These are phyloP conservation scores for Pangasianodon gigas DNA, from an alignment of 2,113 vertebrate genomes.

Conservation along the genomic window DNA sequence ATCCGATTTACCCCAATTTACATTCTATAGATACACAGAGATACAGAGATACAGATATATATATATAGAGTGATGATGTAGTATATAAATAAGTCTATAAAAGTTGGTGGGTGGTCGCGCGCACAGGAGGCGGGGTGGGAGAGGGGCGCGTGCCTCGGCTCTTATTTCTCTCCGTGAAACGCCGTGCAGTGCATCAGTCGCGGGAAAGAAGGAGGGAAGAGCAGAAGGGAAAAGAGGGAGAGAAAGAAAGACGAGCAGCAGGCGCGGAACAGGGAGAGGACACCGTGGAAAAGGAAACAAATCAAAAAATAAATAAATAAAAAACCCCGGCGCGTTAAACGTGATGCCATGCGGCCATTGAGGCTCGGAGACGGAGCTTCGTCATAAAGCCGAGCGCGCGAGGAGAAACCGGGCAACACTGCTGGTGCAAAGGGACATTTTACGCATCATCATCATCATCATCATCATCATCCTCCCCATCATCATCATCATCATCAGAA, in stretches of 20 bases:
- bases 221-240: background rate
- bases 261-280: background rate
- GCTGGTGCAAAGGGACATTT: background rate
- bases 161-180: constrained; percentile 37
- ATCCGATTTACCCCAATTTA: background rate
- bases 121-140: background rate
- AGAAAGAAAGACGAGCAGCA: background rate
- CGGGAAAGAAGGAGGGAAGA: constrained; percentile 6
- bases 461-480: background rate
- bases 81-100: constrained; percentile 11
- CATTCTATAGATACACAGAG: background rate
- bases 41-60: too few relatives aligned
- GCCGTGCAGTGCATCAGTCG: constrained; percentile 37
- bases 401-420: background rate
- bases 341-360: background rate
- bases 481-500: background rate
- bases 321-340: background rate
- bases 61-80: background rate
- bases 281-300: background rate
- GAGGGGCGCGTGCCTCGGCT: constrained; percentile 50
- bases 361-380: constrained; percentile 1
- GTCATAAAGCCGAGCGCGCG: background rate
- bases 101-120: constrained; percentile 33
- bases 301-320: too few relatives aligned
- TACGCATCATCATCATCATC: background rate